phyloP scores from a whole-genome alignment of 2,888 invertebrate genomes.

The Pollenia griseotomentosa region DNA sequence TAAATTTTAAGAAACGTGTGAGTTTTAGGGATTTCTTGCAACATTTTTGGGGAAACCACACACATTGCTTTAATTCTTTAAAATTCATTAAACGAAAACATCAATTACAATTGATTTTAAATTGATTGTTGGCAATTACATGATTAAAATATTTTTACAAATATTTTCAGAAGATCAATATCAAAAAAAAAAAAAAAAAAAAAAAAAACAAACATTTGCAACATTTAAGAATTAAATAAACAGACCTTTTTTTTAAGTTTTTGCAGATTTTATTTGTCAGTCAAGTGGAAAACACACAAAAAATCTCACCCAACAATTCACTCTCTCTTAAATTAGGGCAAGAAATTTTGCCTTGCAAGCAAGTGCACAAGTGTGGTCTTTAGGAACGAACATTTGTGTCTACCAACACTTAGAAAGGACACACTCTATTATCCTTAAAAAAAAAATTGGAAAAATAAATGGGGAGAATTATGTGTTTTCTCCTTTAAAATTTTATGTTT shows the following conservation, averaged over 20 bases:
- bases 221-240: constrained; percentile 44
- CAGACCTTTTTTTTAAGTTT: constrained; percentile 3
- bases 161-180: constrained; percentile 39
- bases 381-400: constrained; percentile 5
- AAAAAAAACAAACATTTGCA: constrained; percentile 44
- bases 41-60: constrained; percentile 50
- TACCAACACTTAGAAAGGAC: constrained; percentile 12
- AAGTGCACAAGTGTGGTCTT: constrained; percentile 68
- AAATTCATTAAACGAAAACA: constrained; percentile 10
- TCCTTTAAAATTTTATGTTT: constrained; percentile 19
- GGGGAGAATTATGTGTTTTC: neutral
- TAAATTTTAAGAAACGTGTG: constrained; percentile 34
- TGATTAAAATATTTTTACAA: constrained; percentile 23
- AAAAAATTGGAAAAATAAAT: neutral
- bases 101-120: constrained; percentile 79
- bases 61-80: constrained; percentile 22
- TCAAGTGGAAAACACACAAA: constrained; percentile 65
- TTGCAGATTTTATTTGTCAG: constrained; percentile 44
- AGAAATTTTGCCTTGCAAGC: constrained; percentile 44
- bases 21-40: neutral
- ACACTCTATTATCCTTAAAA: neutral
- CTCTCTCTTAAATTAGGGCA: constrained; percentile 34
- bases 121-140: constrained; percentile 79
- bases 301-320: constrained; percentile 43
- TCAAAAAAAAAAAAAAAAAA: constrained; percentile 29